Evolutionary conservation across 2,797 vertebrate genomes (phyloP).

Genomic region (Sebastiscus albofasciatus): DNA sequence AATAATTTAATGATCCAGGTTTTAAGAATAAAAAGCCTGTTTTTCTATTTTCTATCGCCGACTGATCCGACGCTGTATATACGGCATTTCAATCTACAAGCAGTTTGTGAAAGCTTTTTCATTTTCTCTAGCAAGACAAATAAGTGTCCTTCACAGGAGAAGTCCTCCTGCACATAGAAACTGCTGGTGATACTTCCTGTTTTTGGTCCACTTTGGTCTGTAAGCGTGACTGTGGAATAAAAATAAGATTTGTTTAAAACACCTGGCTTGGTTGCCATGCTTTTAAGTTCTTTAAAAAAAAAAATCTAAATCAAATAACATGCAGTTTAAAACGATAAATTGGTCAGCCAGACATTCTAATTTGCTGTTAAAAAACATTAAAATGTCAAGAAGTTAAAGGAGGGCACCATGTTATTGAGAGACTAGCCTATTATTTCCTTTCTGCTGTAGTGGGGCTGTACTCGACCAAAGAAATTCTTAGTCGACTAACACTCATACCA

Average conservation of each 20-base stretch:
- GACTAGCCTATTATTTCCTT: too few species aligned
- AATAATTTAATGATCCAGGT: slow-evolving; percentile 65
- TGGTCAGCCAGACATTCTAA: background rate
- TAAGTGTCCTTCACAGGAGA: background rate
- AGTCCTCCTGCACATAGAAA: background rate
- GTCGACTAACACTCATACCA: too few species aligned
- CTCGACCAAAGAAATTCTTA: too few species aligned
- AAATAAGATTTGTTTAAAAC: background rate
- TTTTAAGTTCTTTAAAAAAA: background rate
- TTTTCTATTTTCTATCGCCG: slow-evolving; percentile 23
- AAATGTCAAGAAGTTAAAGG: background rate
- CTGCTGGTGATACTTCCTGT: background rate
- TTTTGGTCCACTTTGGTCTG: background rate
- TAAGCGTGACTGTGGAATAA: background rate
- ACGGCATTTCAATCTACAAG: slow-evolving; percentile 1
- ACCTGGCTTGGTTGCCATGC: too few species aligned
- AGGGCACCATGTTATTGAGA: background rate
- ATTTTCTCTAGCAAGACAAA: slow-evolving; percentile 30
- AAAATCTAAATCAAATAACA: background rate
- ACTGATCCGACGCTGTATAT: slow-evolving; percentile 7
- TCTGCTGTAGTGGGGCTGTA: too few species aligned
- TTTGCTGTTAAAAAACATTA: background rate
- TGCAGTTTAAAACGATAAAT: background rate
- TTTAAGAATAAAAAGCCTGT: slow-evolving; percentile 36
- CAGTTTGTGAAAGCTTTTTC: slow-evolving; percentile 21